Evolutionary conservation across 2,797 vertebrate genomes (phyloP), one percentile per base, ranked within the genome.

Genomic region (Alca torda): DNA sequence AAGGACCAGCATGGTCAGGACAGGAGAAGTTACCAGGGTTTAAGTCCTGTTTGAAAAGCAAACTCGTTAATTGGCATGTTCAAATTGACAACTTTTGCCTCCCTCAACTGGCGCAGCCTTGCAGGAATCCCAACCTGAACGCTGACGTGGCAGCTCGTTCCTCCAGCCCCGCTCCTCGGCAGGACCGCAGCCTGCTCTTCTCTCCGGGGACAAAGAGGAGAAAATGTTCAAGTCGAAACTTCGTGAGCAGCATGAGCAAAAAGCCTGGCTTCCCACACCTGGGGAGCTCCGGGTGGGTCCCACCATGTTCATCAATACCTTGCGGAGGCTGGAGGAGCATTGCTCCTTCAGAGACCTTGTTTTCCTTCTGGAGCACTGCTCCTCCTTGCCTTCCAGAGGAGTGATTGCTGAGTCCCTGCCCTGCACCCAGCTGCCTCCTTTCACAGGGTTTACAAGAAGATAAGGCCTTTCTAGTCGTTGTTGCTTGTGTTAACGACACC

Each of bases 91-190:
- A 11, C 12, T 46, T 77, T 50, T 54, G 56, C 50, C 43, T 26
- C 50, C 3, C 35, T 1, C 1, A 6, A 8, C 30, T n/a, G 51
- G 30, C 12, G 1, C 50, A n/a, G 61, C 35, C 51, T 13, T 26
- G 56, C 35, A 45, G 89, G 67, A 51, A 51, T 46, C 25, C 17
- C 65, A 69, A 13, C 28, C 35, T 41, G 45, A 35, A 31, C 8
- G 10, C 11, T 65, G 54, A 45, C 3, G 1, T 13, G 86, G 31
- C 72, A 48, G 43, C 41, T 33, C n/a, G 13, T 17, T 30, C 12
- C 53, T 39, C 19, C 53, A 28, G 68, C 46, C 46, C n/a, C 13
- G 0, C 8, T 30, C 78, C 54, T 53, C 4, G 0, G 31, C 63
- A 53, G n/a, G 56, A 25, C 31, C 37, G 21, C 35, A 35, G 43